Evolutionary conservation across 2,797 vertebrate species (phyloP), one percentile per base, ranked within the genome.

Genomic region (Muscicapa striata): DNA sequence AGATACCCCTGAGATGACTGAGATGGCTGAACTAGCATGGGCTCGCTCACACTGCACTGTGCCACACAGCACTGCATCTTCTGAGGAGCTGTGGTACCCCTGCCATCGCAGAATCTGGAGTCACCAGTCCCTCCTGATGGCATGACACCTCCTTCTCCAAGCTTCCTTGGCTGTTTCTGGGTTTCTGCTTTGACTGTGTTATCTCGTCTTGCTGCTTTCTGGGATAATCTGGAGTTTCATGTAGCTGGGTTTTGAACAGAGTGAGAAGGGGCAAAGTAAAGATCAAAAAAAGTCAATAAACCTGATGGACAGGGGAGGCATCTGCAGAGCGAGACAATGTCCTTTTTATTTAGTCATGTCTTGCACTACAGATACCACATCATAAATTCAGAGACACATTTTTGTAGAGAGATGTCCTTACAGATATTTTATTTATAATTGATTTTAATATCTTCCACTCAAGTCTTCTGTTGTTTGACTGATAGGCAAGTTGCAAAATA

Each of bases 401-500:
- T 72, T 78, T 73, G 23, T 57, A 75, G 40, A 46, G 58, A 90
- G 81, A 90, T 9, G 64, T 61, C 90, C 67, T 72, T 62, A 52
- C 30, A 64, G 58, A 78, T 87, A 77, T 78, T 90, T 91, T 90
- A 62, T 85, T 91, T 87, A 51, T 83, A 87, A 94, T 87, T 93
- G 58, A 92, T 94, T 95, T 91, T 93, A 75, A 57, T 83, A 87
- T 89, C 92, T 93, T 95, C 81, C 54, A 80, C 66, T 95, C 62
- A 69, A 91, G 29, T 74, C 84, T 87, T 95, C 45, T 89, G 66
- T 83, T 94, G 58, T 87, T 91, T 93, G 87, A 95, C 51, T 93
- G 87, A 96, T 94, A 81, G 76, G 82, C 76, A 95, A 92, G 93
- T 95, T 96, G 87, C 68, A 92, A 95, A 97, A 95, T 95, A 89